These are phyloP conservation scores for Scleropages formosus DNA, from an alignment of 2,797 vertebrate genomes.

Conservation along the genomic window DNA sequence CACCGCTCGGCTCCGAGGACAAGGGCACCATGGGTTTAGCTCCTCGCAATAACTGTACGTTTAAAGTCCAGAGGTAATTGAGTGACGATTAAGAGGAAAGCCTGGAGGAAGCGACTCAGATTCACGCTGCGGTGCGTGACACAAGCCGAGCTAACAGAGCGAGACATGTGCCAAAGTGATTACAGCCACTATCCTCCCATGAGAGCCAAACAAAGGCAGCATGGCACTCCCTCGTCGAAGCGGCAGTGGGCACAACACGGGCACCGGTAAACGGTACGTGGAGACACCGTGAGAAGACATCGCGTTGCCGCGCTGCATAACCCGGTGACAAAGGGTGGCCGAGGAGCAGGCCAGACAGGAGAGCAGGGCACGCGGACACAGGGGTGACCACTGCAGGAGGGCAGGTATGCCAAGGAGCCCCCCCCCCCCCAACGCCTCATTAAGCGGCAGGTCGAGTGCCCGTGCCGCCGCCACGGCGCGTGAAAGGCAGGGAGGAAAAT, in stretches of 20 bases:
- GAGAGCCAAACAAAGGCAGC: constrained; percentile 10
- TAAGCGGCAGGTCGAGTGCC: constrained; percentile 52
- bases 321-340: not conserved
- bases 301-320: too few species aligned
- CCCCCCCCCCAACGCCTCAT: constrained; percentile 41
- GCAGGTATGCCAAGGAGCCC: constrained; percentile 28
- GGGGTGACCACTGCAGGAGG: constrained; percentile 35
- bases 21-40: not conserved
- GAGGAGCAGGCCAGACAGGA: constrained; percentile 27
- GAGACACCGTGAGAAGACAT: not conserved
- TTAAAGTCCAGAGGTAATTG: constrained; percentile 31
- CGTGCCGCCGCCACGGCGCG: constrained; percentile 32
- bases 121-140: not conserved
- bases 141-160: constrained; percentile 34
- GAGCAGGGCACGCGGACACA: constrained; percentile 33
- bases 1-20: not conserved
- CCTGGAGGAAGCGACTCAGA: constrained; percentile 33
- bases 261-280: not conserved
- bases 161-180: constrained; percentile 47
- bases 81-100: constrained; percentile 38
- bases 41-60: not conserved
- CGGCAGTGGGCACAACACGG: not conserved
- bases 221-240: too few species aligned
- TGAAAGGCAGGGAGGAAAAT: constrained; percentile 47
- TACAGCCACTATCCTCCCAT: constrained; percentile 1